Evolutionary conservation across 1,140 invertebrate genomes (phyloP), one percentile per base, ranked within the genome.

Genomic region (Dysdera silvatica): DNA sequence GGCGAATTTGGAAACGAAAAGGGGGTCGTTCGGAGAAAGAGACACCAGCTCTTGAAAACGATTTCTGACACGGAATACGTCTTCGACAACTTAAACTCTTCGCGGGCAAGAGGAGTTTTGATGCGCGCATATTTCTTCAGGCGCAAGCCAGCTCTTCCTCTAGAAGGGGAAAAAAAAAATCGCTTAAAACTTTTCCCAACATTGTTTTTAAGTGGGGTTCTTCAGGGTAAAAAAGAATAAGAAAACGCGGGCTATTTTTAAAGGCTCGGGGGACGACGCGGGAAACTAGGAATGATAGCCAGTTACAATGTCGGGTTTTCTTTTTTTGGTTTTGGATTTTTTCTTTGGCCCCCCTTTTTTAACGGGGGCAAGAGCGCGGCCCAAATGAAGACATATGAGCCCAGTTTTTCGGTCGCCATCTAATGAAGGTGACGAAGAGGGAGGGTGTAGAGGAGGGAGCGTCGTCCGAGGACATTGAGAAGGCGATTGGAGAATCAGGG

Each of bases 381-480:
- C 54, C 59, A 61, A 61, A 61, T 61, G 59, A 61, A 61, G 59
- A 61, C 59, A 61, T 61, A 61, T 52, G 59, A 61, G 49, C 53
- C 40, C 59, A 52, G 53, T 61, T 61, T 61, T 61, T 47, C 49
- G 41, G 51, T 52, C 51, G 49, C 53, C 48, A 61, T 61, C 59
- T 61, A 61, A 61, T 61, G 59, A 61, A 61, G 59, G 59, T 61
- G 53, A 52, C 58, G 53, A 40, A 61, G 58, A 40, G 33, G n/a
- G 45, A 58, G n/a, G n/a, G n/a, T n/a, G n/a, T n/a, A n/a, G n/a
- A n/a, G n/a, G n/a, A n/a, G n/a, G n/a, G n/a, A n/a, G n/a, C n/a
- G n/a, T n/a, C n/a, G n/a, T n/a, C n/a, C n/a, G n/a, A n/a, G n/a
- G n/a, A n/a, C n/a, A n/a, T n/a, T n/a, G n/a, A n/a, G n/a, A n/a